These are phyloP conservation scores for Phacellophora camtschatica DNA, from an alignment of 30 jellyfish, hydroid and myxozoan species.

Conservation along the genomic window DNA sequence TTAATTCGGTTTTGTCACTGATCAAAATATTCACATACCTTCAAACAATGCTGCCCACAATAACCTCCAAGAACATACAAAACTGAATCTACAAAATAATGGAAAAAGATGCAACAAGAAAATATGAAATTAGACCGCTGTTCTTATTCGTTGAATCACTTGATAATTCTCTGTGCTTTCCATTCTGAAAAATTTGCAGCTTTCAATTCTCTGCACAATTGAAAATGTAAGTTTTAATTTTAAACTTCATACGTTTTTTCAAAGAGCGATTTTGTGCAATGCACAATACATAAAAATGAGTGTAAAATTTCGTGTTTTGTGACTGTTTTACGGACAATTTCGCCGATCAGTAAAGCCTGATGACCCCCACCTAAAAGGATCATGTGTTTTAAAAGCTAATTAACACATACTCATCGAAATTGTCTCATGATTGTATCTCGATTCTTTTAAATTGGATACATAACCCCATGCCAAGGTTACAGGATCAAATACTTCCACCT, in stretches of 20 bases:
- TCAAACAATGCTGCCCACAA: conserved; percentile 81
- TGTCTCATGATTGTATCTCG: conserved; percentile 61
- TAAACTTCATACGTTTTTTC: too few relatives aligned
- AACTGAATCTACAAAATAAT: conserved; percentile 42
- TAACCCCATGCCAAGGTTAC: conserved; percentile 21
- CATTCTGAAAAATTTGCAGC: too few relatives aligned
- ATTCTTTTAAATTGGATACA: conserved; percentile 53
- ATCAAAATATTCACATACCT: too few relatives aligned
- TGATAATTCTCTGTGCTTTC: too few relatives aligned
- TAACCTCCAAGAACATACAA: conserved; percentile 89
- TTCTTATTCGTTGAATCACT: too few relatives aligned
- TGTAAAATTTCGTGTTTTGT: background rate
- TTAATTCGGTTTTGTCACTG: too few relatives aligned
- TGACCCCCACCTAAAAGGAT: background rate
- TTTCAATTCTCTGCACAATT: too few relatives aligned
- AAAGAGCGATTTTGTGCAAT: too few relatives aligned
- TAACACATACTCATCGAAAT: conserved; percentile 38
- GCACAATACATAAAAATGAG: background rate
- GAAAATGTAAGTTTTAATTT: too few relatives aligned
- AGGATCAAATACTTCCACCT: conserved; percentile 46
- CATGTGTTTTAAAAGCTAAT: background rate
- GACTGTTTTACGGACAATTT: too few relatives aligned
- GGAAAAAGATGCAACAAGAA: background rate
- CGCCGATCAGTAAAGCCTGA: too few relatives aligned
- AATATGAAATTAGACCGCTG: background rate